Conservation (phyloP, 2,888 invertebrate species). For the Zhengitettix transpicula region DNA sequence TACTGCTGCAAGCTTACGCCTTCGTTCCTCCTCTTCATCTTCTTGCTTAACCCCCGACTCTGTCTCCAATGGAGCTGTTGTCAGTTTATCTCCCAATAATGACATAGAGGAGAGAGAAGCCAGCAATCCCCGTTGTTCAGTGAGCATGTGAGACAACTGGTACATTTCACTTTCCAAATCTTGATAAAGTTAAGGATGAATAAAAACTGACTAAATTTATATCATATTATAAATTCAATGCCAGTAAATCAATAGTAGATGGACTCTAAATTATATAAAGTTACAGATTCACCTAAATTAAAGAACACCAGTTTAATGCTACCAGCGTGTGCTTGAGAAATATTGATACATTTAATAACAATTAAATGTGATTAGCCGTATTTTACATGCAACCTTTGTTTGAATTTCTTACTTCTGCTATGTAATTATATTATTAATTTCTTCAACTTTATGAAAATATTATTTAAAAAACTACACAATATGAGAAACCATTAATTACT, state of each 20-base stretch:
- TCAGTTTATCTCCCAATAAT: constrained; percentile 28
- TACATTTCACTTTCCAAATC: constrained; percentile 97
- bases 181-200: constrained; percentile 18
- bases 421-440: not conserved
- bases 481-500: too few relatives aligned
- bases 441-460: too few relatives aligned
- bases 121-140: constrained; percentile 78
- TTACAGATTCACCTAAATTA: constrained; percentile 1
- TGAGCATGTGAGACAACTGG: constrained; percentile 82
- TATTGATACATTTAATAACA: not conserved
- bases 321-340: too few relatives aligned
- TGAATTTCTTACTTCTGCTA: not conserved
- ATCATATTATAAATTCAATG: not conserved
- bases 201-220: not conserved
- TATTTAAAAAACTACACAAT: too few relatives aligned
- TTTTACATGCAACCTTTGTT: not conserved
- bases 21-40: constrained; percentile 33
- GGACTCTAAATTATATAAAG: too few relatives aligned
- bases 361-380: not conserved
- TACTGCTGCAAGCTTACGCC: constrained; percentile 49
- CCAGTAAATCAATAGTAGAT: not conserved
- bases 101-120: constrained; percentile 56
- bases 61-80: constrained; percentile 3
- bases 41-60: constrained; percentile 18
- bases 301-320: not conserved